Conservation (phyloP, 2,888 invertebrate genomes). For the Idaea aversata region DNA sequence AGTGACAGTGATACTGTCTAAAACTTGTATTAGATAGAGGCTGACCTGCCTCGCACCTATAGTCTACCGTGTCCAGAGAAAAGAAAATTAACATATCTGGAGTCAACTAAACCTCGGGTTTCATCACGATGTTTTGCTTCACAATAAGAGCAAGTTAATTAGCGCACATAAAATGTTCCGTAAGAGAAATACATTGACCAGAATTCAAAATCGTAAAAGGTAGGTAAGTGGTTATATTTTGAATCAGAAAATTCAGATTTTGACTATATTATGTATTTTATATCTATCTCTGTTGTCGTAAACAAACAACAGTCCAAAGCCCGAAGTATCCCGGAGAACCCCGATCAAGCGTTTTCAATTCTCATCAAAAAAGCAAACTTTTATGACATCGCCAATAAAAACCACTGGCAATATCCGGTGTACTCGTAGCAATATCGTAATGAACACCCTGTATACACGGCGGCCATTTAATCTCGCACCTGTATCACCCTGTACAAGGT, state of each 20-base stretch:
- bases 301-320: background rate
- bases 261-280: background rate
- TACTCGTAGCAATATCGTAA: constrained; percentile 77
- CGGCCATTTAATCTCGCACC: constrained; percentile 79
- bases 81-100: no score
- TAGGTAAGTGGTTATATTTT: no score
- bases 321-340: constrained; percentile 26
- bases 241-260: background rate
- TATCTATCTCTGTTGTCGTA: background rate
- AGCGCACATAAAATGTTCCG: no score
- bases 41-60: no score
- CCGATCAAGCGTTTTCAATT: constrained; percentile 71
- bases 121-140: no score
- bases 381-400: constrained; percentile 76
- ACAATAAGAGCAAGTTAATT: no score
- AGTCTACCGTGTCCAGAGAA: no score
- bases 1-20: no score
- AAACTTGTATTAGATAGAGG: no score
- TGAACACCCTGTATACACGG: constrained; percentile 77
- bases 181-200: no score
- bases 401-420: constrained; percentile 67
- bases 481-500: constrained; percentile 66
- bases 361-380: constrained; percentile 76
- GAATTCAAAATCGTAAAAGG: no score
- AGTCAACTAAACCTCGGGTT: no score